Percentiles rank a stretch among this genome's conserved stretches.
phyloP scores from a whole-genome alignment of 1,140 invertebrate genomes.

The Andricus grossulariae region DNA sequence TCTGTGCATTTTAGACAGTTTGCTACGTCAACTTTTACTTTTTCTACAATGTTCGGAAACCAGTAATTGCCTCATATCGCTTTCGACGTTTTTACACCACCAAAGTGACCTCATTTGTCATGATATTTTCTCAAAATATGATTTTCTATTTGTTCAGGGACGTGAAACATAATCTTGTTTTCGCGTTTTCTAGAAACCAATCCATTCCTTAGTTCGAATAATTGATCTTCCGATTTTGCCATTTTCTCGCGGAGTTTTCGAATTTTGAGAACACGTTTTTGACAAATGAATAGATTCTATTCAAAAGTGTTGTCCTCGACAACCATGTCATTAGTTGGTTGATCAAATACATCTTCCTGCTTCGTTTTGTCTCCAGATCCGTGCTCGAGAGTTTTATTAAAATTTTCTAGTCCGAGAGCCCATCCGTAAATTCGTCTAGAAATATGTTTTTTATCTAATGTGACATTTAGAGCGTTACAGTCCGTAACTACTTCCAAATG shows the following conservation, averaged over 20 bases:
- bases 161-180: conserved; percentile 13
- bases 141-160: conserved; percentile 35
- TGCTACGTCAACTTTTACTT: conserved; percentile 37
- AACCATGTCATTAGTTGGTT: conserved; percentile 28
- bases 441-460: conserved; percentile 61
- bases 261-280: conserved; percentile 31
- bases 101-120: conserved; percentile 40
- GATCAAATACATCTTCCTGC: conserved; percentile 47
- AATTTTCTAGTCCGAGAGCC: conserved; percentile 62
- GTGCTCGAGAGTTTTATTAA: conserved; percentile 62
- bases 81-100: conserved; percentile 25
- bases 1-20: conserved; percentile 50
- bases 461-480: conserved; percentile 57
- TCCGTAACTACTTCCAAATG: conserved; percentile 74
- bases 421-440: conserved; percentile 60
- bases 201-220: conserved; percentile 34
- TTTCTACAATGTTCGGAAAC: conserved; percentile 36
- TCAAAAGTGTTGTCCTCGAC: conserved; percentile 36
- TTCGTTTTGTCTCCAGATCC: conserved; percentile 41
- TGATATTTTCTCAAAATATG: too few species aligned
- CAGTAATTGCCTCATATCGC: conserved; percentile 14
- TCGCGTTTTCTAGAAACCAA: conserved; percentile 9
- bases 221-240: not conserved
- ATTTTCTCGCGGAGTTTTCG: conserved; percentile 22
- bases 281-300: not conserved